These are phyloP conservation scores for Venustoraphidia nigricollis DNA, from an alignment of 2,888 invertebrate genomes.

Conservation along the genomic window DNA sequence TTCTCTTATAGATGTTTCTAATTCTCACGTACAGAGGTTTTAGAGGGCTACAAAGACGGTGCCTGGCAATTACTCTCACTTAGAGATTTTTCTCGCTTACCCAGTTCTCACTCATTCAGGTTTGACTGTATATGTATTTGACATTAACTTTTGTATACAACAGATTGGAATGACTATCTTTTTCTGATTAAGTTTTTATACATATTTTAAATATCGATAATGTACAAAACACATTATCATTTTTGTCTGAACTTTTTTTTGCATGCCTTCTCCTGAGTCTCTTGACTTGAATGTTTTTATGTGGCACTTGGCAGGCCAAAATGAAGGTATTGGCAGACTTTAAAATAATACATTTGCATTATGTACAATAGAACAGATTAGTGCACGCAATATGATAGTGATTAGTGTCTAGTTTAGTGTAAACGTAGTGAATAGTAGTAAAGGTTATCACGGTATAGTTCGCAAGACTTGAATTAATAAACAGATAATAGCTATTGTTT, in stretches of 20 bases:
- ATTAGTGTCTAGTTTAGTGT: too few species aligned
- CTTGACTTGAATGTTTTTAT: slow-evolving; percentile 56
- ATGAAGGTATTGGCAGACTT: slow-evolving; percentile 41
- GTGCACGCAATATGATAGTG: slow-evolving; percentile 12
- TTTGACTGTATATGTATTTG: background rate
- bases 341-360: slow-evolving; percentile 27
- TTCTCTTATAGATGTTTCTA: too few species aligned
- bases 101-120: too few species aligned
- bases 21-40: too few species aligned
- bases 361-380: slow-evolving; percentile 15
- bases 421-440: too few species aligned
- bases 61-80: too few species aligned
- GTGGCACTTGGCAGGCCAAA: slow-evolving; percentile 55
- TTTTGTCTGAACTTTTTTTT: slow-evolving; percentile 33
- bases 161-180: background rate
- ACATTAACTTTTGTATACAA: background rate
- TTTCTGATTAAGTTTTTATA: background rate
- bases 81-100: too few species aligned
- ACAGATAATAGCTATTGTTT: too few species aligned
- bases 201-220: slow-evolving; percentile 5
- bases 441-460: too few species aligned
- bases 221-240: slow-evolving; percentile 13
- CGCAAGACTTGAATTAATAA: too few species aligned
- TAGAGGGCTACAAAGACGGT: too few species aligned
- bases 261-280: slow-evolving; percentile 51